Base-by-base conservation (phyloP, 2,888 invertebrate species). In the Torymus aiolomorphi region DNA sequence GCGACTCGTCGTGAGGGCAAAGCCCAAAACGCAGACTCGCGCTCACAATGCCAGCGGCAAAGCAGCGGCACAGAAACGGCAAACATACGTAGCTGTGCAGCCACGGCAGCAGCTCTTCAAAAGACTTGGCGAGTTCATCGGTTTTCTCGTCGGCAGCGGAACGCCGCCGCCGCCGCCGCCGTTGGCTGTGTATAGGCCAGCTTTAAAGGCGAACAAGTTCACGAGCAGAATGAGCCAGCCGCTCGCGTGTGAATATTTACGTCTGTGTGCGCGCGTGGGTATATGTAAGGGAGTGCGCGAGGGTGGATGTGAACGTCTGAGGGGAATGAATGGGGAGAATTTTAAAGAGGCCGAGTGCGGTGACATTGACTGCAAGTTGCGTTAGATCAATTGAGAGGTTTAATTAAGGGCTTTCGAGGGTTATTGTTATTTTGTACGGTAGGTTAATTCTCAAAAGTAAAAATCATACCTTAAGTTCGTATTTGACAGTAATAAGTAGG, bases 331-430 rank as follows among this genome's bases (percentile, higher is more conserved):
- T 59, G 69, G 56, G 61, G 65, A 79, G 75, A 70, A 79, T 71
- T 80, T 80, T 80, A 76, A 76, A 75, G 72, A 76, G 79, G 49
- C 51, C 51, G 70, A 31, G 66, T 49, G 42, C 56, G 52, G 24
- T 66, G 71, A 65, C 76, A 66, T 63, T 62, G 76, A 24, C 63
- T 62, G 18, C 67, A 67, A 16, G 65, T 76, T 66, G 54, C 56
- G 57, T 42, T 42, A 42, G 42, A 62, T 16, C 71, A 76, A 80
- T 80, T 80, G 61, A 76, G 51, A 76, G 69, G 67, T 76, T 80
- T 72, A 80, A 80, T 80, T 71, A 80, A 56, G 57, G 72, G 57
- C 67, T 80, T 57, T 71, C 10, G 11, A 59, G 62, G 63, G 74
- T 78, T 69, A 70, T 63, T 71, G 42, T 42, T 42, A 42, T 42